Base-by-base conservation (phyloP, 2,888 invertebrate species). In the Synergus laeviventris region DNA sequence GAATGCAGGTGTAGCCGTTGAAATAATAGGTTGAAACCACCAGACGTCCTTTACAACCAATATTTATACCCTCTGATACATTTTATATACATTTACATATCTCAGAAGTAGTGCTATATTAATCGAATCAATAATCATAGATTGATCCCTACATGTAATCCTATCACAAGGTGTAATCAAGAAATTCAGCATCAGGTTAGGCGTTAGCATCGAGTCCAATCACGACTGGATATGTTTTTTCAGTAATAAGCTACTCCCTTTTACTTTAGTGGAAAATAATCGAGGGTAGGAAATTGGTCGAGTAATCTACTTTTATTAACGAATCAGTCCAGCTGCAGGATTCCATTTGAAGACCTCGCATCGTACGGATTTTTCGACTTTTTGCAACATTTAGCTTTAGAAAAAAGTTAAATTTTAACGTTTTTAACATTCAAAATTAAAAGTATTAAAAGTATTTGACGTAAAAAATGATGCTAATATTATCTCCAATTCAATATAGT, bases 81-180 rank as follows among this genome's bases (percentile, higher is more conserved):
- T 49, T 49, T 62, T 64, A 18, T 64, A 18, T 24, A 21, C 62
- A 64, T 62, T 64, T 75, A 49, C 74, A 56, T 75, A 62, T n/a
- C 49, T 2, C 5, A 73, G 8, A 7, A 18, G 24, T 9, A 70
- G 66, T 66, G 74, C 60, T 49, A 49, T 49, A 49, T 75, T 64
- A 42, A 49, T 49, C n/a, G 31, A 75, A 73, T 45, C 61, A 73
- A 45, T 75, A 73, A 74, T 75, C 75, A 62, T 75, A 70, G 74
- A 74, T 49, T 73, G 45, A 73, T 70, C 60, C 18, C 56, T 62
- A 39, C 70, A 76, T 62, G 31, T 49, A 36, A n/a, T 9, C 8
- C 24, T 31, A 59, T 21, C 14, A 11, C 31, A 31, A 31, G 45
- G 45, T 70, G 45, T 45, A 70, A 70, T 62, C 62, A 70, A 42